phyloP scores from a whole-genome alignment of 2,113 vertebrate genomes.

The Notiomystis cincta region DNA sequence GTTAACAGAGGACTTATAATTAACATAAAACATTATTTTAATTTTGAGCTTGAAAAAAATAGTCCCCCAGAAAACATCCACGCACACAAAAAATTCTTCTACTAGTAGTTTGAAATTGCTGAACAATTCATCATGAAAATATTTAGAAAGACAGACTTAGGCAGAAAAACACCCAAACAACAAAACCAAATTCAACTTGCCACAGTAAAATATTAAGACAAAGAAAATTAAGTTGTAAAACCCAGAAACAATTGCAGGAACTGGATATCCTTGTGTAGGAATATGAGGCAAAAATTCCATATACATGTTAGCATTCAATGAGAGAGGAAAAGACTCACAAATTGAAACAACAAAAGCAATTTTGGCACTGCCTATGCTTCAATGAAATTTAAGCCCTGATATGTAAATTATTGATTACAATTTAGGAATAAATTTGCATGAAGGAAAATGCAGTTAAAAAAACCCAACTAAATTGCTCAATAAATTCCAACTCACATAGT shows the following conservation, averaged over 20 bases:
- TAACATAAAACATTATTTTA: background rate
- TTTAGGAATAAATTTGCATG: background rate
- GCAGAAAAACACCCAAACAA: background rate
- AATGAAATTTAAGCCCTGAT: background rate
- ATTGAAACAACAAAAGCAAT: background rate
- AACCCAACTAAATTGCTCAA: background rate
- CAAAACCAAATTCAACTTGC: background rate
- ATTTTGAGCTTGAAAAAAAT: background rate
- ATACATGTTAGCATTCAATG: background rate
- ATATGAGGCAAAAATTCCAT: background rate
- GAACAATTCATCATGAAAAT: background rate
- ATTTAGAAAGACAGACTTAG: background rate
- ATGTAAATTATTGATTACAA: background rate
- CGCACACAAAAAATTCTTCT: background rate
- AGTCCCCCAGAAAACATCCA: accelerated
- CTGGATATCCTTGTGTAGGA: background rate
- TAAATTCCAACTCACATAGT: background rate
- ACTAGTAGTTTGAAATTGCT: background rate
- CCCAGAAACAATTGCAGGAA: background rate
- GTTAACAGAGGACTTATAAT: background rate
- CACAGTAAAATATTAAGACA: background rate
- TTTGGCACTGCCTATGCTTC: background rate
- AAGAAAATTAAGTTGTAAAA: background rate
- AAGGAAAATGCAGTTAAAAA: background rate
- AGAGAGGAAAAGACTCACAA: background rate